These are phyloP conservation scores for Chiroxiphia lanceolata DNA, from an alignment of 2,797 vertebrate genomes.

Conservation along the genomic window DNA sequence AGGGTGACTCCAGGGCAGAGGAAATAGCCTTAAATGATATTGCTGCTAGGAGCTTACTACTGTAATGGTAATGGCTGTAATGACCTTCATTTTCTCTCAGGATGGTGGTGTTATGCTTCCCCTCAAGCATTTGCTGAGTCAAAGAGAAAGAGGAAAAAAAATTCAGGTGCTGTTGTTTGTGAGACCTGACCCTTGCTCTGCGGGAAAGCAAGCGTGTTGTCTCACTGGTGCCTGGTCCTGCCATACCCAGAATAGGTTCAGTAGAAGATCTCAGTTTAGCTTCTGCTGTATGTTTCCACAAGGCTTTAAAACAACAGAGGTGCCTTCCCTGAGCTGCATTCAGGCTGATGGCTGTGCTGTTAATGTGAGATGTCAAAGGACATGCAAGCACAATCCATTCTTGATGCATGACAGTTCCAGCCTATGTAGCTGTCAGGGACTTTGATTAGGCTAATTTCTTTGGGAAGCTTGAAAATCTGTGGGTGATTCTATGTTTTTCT, in stretches of 20 bases:
- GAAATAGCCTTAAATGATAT: background rate
- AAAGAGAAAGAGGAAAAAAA: background rate
- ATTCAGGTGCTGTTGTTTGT: background rate
- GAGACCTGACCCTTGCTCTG: rapidly evolving
- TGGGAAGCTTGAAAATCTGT: background rate
- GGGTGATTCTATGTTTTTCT: background rate
- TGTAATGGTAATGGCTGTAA: background rate
- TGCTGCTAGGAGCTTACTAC: background rate
- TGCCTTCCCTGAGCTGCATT: background rate
- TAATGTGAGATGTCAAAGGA: background rate
- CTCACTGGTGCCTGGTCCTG: background rate
- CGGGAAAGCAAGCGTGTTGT: background rate
- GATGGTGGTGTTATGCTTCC: background rate
- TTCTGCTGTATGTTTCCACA: background rate
- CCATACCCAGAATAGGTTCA: background rate
- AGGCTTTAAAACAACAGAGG: background rate
- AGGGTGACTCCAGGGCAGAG: background rate
- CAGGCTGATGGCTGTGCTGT: background rate
- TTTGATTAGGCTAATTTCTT: background rate
- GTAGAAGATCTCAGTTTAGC: background rate
- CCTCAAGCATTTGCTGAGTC: background rate
- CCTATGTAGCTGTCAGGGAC: background rate
- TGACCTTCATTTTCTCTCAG: background rate
- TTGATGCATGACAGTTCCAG: background rate
- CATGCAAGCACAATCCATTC: background rate